Evolutionary conservation across 2,888 invertebrate species (phyloP), one percentile per base, ranked within the genome.

Genomic region (Meloe dianella): DNA sequence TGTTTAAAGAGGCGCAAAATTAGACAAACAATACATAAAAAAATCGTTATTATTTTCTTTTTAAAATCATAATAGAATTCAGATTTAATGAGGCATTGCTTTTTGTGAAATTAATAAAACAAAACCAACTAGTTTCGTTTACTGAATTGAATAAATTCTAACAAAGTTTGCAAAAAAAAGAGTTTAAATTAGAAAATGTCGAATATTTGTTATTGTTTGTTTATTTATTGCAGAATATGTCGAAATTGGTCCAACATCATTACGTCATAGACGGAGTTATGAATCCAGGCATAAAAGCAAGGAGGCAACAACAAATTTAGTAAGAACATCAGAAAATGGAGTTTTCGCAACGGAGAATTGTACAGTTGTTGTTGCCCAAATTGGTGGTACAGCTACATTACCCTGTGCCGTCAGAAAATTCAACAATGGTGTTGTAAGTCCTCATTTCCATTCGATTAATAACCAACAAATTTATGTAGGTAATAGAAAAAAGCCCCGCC

Each of bases 351-450:
- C 86, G 22, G 85, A 85, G 73, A 87, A 87, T 74, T 84, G 84
- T 66, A 86, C 87, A 9, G 82, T 84, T 60, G 82, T 86, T 59
- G 83, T 85, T 56, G 86, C 87, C 47, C 86, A 86, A 80, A 84
- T 84, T 65, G 86, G 85, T 60, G 85, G 86, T 67, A 86, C 86
- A 64, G 86, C 86, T 29, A 84, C 85, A 58, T 76, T 87, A 63
- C 86, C 86, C 0, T 87, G 87, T 74, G 83, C 85, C 69, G 85
- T 86, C 61, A 78, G 84, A 66, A 86, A 85, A 77, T 85, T 85
- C 73, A 86, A 84, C 72, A 85, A 84, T 64, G 86, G 85, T 61
- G 85, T 86, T 78, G 87, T 87, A 78, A 85, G 86, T 41, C 10
- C 7, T 7, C 8, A 10, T 10, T 32, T 3, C 2, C 8, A 10